Base-by-base conservation (phyloP, 2,888 invertebrate genomes). In the Chouioia cunea region DNA sequence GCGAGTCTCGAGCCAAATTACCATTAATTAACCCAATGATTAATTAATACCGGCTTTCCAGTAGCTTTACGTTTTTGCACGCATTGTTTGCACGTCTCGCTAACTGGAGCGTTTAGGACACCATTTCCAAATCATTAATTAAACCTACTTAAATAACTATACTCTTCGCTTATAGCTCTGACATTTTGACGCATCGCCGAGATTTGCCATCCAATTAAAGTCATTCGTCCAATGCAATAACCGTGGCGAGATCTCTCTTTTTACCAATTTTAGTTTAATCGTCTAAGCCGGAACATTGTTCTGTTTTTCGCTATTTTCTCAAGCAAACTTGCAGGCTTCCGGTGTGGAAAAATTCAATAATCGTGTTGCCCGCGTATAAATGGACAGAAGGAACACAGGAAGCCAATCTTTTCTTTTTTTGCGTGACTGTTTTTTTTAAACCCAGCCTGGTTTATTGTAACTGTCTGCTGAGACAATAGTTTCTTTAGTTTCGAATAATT, bases 401-500 rank as follows among this genome's bases (percentile, higher is more conserved):
- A 65, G 65, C 36, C 62, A n/a, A 23, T 20, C 23, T 15, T 46
- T 64, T 53, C 8, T 20, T 50, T 16, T 58, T 62, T 67, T 66
- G 56, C 62, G 50, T 46, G 71, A 71, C 57, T 63, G n/a, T 53
- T 57, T 66, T 66, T 63, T 58, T 58, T 44, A 27, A 70, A 44
- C 48, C 46, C 44, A 48, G 56, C 3, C 70, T 60, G 56, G 56
- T 66, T 27, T 57, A 62, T 53, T 65, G 65, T 71, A 71, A 71
- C 36, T 57, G 57, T 50, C 65, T 60, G 16, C 16, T 44, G 54
- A 60, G 60, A 70, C 65, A 70, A 70, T 70, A 53, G 64, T 53
- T 70, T 65, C 65, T 70, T 65, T 70, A 44, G 43, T 56, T 62
- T 62, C 67, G 50, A 47, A 54, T 70, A 60, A 70, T 70, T 65